phyloP scores from a whole-genome alignment of 2,113 vertebrate species.

The Argyrosomus japonicus region DNA sequence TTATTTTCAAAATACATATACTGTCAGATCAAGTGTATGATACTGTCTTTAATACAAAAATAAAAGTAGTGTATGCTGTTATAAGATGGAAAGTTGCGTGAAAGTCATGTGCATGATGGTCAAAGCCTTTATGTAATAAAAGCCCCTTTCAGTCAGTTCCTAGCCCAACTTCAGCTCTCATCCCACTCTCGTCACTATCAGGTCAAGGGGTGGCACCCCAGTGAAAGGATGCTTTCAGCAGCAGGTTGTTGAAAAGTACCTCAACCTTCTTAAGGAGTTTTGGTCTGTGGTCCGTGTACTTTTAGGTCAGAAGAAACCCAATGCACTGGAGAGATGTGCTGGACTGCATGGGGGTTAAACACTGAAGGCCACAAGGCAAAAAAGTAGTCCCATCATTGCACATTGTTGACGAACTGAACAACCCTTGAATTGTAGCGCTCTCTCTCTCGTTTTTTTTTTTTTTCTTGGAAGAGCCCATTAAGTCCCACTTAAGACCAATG shows the following conservation, averaged over 20 bases:
- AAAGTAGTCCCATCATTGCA: conserved; percentile 34
- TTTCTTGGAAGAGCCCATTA: conserved; percentile 63
- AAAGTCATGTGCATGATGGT: not conserved
- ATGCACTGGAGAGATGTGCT: conserved; percentile 60
- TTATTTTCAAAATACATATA: conserved; percentile 45
- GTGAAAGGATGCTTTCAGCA: conserved; percentile 72
- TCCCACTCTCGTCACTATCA: conserved; percentile 28
- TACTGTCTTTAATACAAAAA: conserved; percentile 37
- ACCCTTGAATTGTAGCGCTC: conserved; percentile 21
- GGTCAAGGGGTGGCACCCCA: conserved; percentile 1
- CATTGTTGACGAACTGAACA: conserved; percentile 49
- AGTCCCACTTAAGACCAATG: conserved; percentile 54
- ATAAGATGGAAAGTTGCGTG: not conserved
- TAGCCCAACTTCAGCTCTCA: not conserved
- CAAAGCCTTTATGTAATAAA: conserved; percentile 30
- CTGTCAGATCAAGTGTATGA: not conserved
- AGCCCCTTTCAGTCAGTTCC: conserved; percentile 10
- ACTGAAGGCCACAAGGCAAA: conserved; percentile 26
- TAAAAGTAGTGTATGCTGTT: conserved; percentile 35
- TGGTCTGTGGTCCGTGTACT: conserved; percentile 56
- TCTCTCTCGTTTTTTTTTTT: conserved; percentile 5
- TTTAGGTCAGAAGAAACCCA: conserved; percentile 65
- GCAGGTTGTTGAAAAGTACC: conserved; percentile 50
- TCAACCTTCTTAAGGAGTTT: conserved; percentile 41
- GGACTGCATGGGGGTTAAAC: conserved; percentile 43